Evolutionary conservation across 2,113 vertebrate genomes (phyloP), one percentile per base, ranked within the genome.

Genomic region (Bos taurus): DNA sequence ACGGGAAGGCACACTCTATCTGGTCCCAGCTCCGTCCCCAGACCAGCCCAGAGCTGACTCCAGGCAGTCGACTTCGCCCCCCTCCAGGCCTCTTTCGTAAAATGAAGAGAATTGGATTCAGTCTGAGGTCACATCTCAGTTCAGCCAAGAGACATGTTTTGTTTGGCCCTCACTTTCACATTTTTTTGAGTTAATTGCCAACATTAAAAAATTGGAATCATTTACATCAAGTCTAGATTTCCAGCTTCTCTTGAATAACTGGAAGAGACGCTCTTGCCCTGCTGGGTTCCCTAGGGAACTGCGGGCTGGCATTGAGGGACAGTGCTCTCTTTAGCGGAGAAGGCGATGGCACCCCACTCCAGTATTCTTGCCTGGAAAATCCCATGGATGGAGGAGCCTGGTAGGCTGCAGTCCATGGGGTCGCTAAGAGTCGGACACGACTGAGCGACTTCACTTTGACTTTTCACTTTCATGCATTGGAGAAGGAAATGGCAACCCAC

Each of bases 71-170:
- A 43, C 26, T 83, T 54, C 57, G 48, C 89, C 91, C 71, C 71
- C 6, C 78, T 95, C 46, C 33, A 50, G 57, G 50, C 57, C 46
- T 88, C 90, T 67, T 92, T 85, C 3, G 0, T 82, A 94, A 96
- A 97, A 91, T 43, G 86, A 93, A 94, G 82, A 85, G 30, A 83
- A 19, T 40, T 92, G 56, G 74, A 95, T 92, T 96, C 57, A 30
- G 46, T 64, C 86, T 7, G 28, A 97, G 82, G 57, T 96, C 90
- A 81, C 60, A 7, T 94, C 71, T 87, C 83, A 28, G 93, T 97
- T 98, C 94, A 97, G 85, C 96, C 96, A 97, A 96, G 60, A 97
- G 89, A 84, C 57, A 60, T 91, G 97, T 94, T 97, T 97, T 88
- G 21, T 93, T 97, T 93, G 96, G 89, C 87, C 80, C 48, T 90